A percentile compares a stretch with the other conserved stretches of the same genome.
Evolutionary conservation across 2,797 vertebrate genomes (phyloP).

Genomic region (Hyperoplus immaculatus): DNA sequence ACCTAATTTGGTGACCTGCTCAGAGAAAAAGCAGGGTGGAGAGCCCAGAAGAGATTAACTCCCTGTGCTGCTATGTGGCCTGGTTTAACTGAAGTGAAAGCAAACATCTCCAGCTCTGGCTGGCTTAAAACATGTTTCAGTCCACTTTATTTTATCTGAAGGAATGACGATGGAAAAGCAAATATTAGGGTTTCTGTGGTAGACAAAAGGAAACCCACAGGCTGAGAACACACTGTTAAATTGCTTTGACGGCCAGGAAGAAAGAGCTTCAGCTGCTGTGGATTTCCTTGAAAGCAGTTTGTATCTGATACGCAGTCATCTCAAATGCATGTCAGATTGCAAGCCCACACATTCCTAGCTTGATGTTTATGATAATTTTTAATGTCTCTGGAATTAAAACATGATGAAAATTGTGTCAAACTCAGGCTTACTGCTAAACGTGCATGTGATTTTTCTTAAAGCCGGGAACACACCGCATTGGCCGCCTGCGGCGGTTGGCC

Average conservation of each 20-base stretch:
- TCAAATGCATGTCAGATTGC: conserved; percentile 18
- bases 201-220: conserved; percentile 35
- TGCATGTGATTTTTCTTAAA: not conserved
- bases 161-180: conserved; percentile 52
- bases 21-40: conserved; percentile 57
- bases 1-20: conserved; percentile 63
- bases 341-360: conserved; percentile 43
- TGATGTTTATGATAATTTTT: conserved; percentile 42
- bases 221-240: conserved; percentile 13
- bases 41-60: conserved; percentile 62
- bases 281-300: conserved; percentile 44
- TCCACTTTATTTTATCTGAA: conserved; percentile 52
- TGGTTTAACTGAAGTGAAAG: conserved; percentile 57
- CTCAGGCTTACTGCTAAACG: not conserved
- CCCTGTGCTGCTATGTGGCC: conserved; percentile 38
- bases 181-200: conserved; percentile 54
- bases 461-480: too few species aligned
- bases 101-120: conserved; percentile 55
- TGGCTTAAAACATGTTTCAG: conserved; percentile 27
- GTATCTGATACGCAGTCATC: conserved; percentile 32
- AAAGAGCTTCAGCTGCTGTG: conserved; percentile 21
- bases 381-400: conserved; percentile 11
- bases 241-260: conserved; percentile 35
- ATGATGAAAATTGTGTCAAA: conserved; percentile 40
- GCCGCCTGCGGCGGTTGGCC: too few species aligned